Base-by-base conservation (phyloP, 2,888 invertebrate genomes). In the Camponotus fellah region DNA sequence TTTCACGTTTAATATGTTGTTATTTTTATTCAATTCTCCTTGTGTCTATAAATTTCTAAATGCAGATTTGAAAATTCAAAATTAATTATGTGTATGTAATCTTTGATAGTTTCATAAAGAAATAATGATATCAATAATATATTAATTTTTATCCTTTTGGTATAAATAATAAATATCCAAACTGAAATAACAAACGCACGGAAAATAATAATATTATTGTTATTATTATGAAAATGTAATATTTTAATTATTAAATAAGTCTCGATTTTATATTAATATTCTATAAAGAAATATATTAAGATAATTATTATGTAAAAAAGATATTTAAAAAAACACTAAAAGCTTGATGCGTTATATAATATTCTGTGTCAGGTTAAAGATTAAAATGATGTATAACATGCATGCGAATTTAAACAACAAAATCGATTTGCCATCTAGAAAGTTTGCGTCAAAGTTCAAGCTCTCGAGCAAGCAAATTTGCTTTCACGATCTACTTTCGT, bases 401-500 rank as follows among this genome's bases (percentile, higher is more conserved):
- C 60, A 40, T 53, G 32, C 12, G 12, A 72, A 72, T 37, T 80
- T 60, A 80, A 80, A 80, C 72, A 80, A 60, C 46, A 49, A 43
- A 80, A 72, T 80, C 79, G 79, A 80, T 80, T 60, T 60, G 60
- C 79, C 79, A 80, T 26, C 21, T 37, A 14, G 60, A 43, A 46
- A 72, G 72, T 80, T 80, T 62, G 71, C 60, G 46, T 46, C 46
- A 68, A 77, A 60, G 69, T 77, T 65, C 83, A 79, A 79, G 69
- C 66, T 71, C 58, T 80, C 60, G 32, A 46, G 60, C 79, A 80
- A 71, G 75, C 65, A 85, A 84, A 80, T 75, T 77, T 69, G 69
- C 71, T 43, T 56, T 69, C 53, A 65, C 60, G 80, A 84, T 74
- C 80, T 80, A 79, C 74, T 72, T 85, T 72, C 81, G 60, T 80